Conservation (phyloP, 2,113 vertebrate species). For the Catharus bicknelli region DNA sequence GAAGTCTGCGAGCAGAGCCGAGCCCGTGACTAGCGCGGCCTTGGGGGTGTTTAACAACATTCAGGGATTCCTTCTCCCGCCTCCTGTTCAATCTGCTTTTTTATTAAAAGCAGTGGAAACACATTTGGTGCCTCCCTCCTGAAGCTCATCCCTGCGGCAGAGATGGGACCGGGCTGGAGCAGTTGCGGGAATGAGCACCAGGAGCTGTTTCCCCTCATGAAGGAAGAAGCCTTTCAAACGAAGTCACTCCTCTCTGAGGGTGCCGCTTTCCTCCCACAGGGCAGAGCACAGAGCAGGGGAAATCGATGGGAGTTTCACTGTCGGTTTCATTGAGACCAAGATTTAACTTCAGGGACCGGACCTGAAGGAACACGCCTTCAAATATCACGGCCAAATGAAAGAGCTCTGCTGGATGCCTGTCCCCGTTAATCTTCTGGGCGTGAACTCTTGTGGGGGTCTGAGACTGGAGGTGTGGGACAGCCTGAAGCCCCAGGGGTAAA, state of each 20-base stretch:
- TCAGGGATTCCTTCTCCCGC: not conserved
- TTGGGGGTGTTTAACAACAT: not conserved
- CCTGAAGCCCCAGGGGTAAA: not conserved
- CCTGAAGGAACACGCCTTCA: not conserved
- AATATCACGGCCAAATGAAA: accelerated
- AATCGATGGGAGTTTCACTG: not conserved
- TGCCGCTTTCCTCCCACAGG: not conserved
- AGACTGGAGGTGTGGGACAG: accelerated
- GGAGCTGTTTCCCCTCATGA: accelerated
- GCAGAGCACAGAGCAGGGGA: not conserved
- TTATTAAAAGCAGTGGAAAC: not conserved
- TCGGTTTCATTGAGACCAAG: not conserved
- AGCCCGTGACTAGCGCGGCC: accelerated
- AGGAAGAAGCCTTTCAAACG: not conserved
- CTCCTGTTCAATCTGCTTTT: not conserved
- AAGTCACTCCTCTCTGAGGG: no score
- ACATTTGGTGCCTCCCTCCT: not conserved
- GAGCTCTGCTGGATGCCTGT: not conserved
- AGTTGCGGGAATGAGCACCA: not conserved
- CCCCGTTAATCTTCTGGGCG: accelerated
- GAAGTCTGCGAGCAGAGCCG: not conserved
- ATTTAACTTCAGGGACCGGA: not conserved
- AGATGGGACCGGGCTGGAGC: not conserved
- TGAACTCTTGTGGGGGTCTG: not conserved
- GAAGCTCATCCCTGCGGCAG: not conserved